These are phyloP conservation scores for Anolis apletophallus DNA, from an alignment of 2,797 vertebrate species.

Conservation along the genomic window DNA sequence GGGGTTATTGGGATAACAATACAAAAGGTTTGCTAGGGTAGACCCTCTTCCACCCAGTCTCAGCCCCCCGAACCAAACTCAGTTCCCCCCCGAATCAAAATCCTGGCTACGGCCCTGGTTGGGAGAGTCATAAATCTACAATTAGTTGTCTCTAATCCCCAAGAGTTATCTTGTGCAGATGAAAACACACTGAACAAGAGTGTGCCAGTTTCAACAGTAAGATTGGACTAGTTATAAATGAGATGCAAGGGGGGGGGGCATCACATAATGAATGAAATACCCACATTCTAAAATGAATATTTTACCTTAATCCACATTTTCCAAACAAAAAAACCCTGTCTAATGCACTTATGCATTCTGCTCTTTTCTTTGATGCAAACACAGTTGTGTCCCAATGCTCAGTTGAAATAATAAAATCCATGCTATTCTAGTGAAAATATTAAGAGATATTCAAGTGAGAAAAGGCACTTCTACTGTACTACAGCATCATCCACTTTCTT, in stretches of 20 bases:
- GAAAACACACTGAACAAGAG: background rate
- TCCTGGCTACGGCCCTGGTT: too few species aligned
- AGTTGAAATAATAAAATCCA: background rate
- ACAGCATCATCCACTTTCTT: background rate
- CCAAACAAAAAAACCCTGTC: background rate
- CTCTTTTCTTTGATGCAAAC: background rate
- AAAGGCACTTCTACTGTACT: background rate
- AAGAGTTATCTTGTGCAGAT: too few species aligned
- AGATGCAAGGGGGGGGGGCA: background rate
- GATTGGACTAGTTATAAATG: background rate
- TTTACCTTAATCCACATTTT: background rate
- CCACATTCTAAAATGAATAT: background rate
- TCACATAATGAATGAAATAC: background rate
- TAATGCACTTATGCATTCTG: background rate
- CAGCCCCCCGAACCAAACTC: too few species aligned
- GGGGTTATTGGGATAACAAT: too few species aligned
- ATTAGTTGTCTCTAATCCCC: conserved; percentile 3
- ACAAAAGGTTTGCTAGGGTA: too few species aligned
- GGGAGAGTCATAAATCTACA: background rate
- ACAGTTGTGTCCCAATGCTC: background rate
- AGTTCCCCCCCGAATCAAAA: too few species aligned
- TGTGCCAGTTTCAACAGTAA: conserved; percentile 8
- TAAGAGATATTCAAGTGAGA: background rate
- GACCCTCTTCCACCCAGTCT: too few species aligned
- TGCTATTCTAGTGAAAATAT: background rate